Base-by-base conservation (phyloP, 2,888 invertebrate genomes). In the Hyppa rectilinea region DNA sequence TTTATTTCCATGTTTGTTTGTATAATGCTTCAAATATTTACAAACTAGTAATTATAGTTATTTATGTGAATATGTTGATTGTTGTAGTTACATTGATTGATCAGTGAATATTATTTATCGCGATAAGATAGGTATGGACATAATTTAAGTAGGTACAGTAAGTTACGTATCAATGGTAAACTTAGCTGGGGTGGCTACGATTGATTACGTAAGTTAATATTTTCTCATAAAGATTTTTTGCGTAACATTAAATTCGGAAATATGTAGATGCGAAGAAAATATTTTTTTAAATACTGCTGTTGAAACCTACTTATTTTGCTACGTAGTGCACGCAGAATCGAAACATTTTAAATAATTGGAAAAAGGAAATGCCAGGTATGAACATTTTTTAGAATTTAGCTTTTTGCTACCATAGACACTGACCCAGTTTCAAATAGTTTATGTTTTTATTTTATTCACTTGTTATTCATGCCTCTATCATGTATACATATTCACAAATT, bases 201-300 rank as follows among this genome's bases (percentile, higher is more conserved):
- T 29, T n/a, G 31, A 20, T 75, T 78, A 60, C 56, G 55, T 75
- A 75, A 60, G 79, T 73, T 60, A 56, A 26, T 23, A 34, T 65
- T 61, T 61, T 45, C 6, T 20, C 40, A n/a, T 2, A 56, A 43
- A 49, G 34, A 9, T 29, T 66, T 53, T 75, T 43, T n/a, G 29
- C 14, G 23, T 7, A 14, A 34, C 6, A n/a, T 23, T 38, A 36
- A 23, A 50, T 63, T 63, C 38, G 7, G 4, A 66, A 52, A 65
- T 7, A n/a, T n/a, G n/a, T n/a, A 14, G 10, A n/a, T 65, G 17
- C 2, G 26, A 14, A 23, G 0, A 6, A 0, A n/a, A 4, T 50
- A 26, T 34, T 50, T 34, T 49, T 38, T 14, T 34, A n/a, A 50
- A 50, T 23, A 38, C n/a, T 45, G 9, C 34, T 23, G 17, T 14